Base-by-base conservation (phyloP, 2,797 vertebrate genomes). In the Tarsius wallacei region DNA sequence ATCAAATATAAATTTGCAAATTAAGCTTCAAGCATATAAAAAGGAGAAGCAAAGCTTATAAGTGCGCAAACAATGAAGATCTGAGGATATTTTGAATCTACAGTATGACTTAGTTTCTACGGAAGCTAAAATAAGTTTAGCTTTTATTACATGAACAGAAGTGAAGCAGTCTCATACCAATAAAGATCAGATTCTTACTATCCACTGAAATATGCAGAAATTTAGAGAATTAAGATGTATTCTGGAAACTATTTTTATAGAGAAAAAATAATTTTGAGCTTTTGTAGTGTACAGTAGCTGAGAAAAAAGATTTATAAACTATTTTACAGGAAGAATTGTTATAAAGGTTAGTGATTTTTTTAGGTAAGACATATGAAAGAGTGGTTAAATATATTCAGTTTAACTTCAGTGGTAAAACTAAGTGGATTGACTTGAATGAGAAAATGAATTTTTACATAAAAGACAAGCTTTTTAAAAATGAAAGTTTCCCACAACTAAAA, bases 1-100 rank as follows among this genome's bases (percentile, higher is more conserved):
- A 4, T 80, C 17, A 90, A 92, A 87, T 31, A 71, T 51, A 63
- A 97, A 85, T 36, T 84, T 73, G 42, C 49, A 97, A 80, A 77
- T 93, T 77, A 87, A 96, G 6, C n/a, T 86, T 93, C 14, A 68
- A 81, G 77, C 85, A 66, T 13, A 63, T 21, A 22, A 13, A 87
- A 33, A 86, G 17, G 4, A 11, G 1, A 85, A 96, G 68, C 3
- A 91, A 90, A 36, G 31, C 7, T 71, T 68, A 2, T 17, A n/a
- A 87, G 26, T 1, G 2, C 64, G 17, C 66, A 49, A 55, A 55
- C 51, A 78, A 59, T 47, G 63, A 88, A 77, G 15, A 95, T 85
- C 6, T 73, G 28, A 87, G 53, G 49, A 21, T 87, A 80, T 55
- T 93, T 89, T 76, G 76, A 86, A 21, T 93, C 26, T 63, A 63